Base-by-base conservation (phyloP, 2,113 vertebrate genomes). In the Centropus unirufus region DNA sequence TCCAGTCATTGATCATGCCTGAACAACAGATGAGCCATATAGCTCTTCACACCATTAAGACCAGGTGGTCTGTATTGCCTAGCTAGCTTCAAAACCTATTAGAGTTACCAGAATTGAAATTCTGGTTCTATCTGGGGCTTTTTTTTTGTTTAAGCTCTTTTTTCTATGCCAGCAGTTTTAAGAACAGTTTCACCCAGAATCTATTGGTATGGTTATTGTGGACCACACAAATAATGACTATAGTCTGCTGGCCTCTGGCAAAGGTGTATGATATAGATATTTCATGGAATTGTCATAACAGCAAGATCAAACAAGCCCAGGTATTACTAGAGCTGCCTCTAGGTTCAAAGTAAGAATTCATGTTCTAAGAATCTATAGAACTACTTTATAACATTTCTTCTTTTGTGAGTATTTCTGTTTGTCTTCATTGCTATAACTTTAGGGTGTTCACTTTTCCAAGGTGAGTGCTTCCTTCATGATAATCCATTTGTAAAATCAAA, bases 1-100 rank as follows among this genome's bases (percentile, higher is more conserved):
- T 6, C 26, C 36, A n/a, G 0, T 61, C 49, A n/a, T 10, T 44
- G 34, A 39, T 27, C 8, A 15, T 0, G 0, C 12, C 21, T 52
- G n/a, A 67, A 5, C 12, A 22, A 42, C 9, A 54, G 61, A 54
- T 11, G 14, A 61, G 5, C 3, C 12, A 12, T 17, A 8, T 4
- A 76, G 14, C 22, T 49, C n/a, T 88, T 63, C 30, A 76, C 12
- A 69, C 10, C 16, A 34, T 46, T 59, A 74, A 68, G 18, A 49
- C 3, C 32, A 74, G 6, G 19, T 34, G 34, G 12, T 24, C 26
- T 77, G 34, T 6, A 23, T 59, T 55, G 26, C 30, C 36, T 51
- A 57, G 5, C 5, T 16, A 86, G 4, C 23, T 92, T 59, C 27
- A 75, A 83, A 88, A 77, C 0, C 8, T 7, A 23, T 59, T 32